Evolutionary conservation across 2,797 vertebrate genomes (phyloP), one percentile per base, ranked within the genome.

Genomic region (Antennarius maculatus): DNA sequence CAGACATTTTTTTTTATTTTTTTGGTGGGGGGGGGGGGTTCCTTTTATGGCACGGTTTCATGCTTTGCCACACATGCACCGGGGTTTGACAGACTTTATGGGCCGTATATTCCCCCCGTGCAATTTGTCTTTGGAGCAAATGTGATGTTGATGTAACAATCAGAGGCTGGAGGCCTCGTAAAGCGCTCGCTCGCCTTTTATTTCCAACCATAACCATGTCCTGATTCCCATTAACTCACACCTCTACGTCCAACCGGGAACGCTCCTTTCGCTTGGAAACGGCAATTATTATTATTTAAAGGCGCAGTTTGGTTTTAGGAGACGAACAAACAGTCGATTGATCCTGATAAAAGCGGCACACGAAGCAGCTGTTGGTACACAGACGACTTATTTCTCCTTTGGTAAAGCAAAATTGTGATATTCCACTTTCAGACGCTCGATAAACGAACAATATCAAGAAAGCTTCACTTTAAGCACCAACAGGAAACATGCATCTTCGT

Each of bases 71-170:
- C 86, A 88, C 87, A 70, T 84, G 86, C 80, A 62, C 74, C 45
- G 85, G 89, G 91, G 80, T 87, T 90, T 93, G 90, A 90, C 88
- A 86, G 79, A 73, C 89, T 94, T 94, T 92, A 93, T 83, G 84
- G 83, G 80, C 86, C 77, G 83, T 91, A 89, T 92, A 91, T 92
- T 92, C 92, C 82, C 23, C 23, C 83, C 86, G 79, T 75, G 91
- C 87, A 93, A 93, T 94, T 93, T 94, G 92, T 94, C 88, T 85
- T 87, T 69, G 78, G 86, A 90, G 88, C 88, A 84, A 86, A 89
- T 81, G 80, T 83, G 87, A 91, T 84, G 68, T 81, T 71, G 88
- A 79, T 68, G 80, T 85, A 79, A 92, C 87, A 86, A 86, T 82
- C 79, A 66, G 71, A 89, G 84, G 84, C 89, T 83, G 85, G 91